Percentiles rank a stretch among this genome's conserved stretches.
Evolutionary conservation across 1,140 invertebrate genomes (phyloP).

Genomic region (Calephelis virginiensis): DNA sequence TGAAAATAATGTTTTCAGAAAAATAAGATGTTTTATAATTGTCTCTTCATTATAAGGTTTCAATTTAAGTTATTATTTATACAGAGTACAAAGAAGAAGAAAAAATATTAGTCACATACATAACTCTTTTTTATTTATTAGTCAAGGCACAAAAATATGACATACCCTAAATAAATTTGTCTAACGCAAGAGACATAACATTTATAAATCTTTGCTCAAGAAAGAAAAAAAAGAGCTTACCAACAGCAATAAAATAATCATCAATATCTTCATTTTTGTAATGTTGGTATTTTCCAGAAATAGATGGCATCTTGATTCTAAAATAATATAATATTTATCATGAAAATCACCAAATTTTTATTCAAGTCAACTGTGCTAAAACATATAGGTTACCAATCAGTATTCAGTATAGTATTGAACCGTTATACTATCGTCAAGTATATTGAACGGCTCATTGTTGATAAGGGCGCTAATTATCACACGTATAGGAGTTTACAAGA

Average conservation of each 20-base stretch:
- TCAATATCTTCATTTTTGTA: slow-evolving; percentile 82
- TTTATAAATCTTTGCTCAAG: no score
- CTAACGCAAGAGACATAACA: no score
- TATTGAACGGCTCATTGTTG: not conserved
- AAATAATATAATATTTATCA: not conserved
- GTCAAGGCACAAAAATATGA: no score
- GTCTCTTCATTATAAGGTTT: no score
- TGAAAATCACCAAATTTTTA: not conserved
- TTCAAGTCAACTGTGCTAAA: not conserved
- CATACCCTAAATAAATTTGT: no score
- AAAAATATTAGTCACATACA: no score
- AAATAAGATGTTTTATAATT: no score
- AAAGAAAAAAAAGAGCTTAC: slow-evolving; percentile 55
- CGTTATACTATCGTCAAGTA: not conserved
- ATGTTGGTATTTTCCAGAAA: slow-evolving; percentile 81
- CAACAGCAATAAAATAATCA: slow-evolving; percentile 81
- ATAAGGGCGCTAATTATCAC: slow-evolving; percentile 3
- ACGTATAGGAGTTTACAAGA: not conserved
- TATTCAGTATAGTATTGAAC: not conserved
- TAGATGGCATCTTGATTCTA: slow-evolving; percentile 62
- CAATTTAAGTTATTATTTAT: no score
- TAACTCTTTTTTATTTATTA: no score
- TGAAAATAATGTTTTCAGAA: no score
- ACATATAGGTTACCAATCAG: not conserved
- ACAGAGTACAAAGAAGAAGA: no score